Base-by-base conservation (phyloP, 2,888 invertebrate genomes). In the Conus canariensis region DNA sequence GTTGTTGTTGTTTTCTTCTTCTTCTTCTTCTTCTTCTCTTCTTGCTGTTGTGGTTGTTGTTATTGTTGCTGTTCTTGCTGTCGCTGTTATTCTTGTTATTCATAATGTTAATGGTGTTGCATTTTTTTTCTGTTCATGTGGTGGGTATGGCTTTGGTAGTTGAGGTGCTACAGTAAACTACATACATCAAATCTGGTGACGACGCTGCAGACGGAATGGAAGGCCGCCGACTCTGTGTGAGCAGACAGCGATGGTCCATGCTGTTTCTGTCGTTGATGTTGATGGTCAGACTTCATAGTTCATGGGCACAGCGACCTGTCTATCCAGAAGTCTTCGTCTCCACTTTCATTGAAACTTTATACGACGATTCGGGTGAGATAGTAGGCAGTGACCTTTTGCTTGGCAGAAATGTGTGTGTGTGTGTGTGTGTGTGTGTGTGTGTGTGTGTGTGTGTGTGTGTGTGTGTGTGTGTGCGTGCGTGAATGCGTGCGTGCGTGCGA, bases 311-410 rank as follows among this genome's bases (percentile, higher is more conserved):
- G 89, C 45, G 56, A 9, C 30, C 80, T 22, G 22, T 82, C 83
- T 64, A 25, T 77, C 30, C 88, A 1, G 83, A 83, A 5, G 67
- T n/a, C n/a, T 88, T 67, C 67, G 64, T 45, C 83, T 19, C 77
- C 58, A 59, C 88, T 14, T 86, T 74, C 87, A 90, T 90, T 58
- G 82, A 58, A 9, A 87, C 87, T 14, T 67, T 89, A 9, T 85
- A 87, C 67, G 90, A 90, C 60, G 87, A 90, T 25, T 89, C 82
- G 9, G 90, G 90, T 90, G 80, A 83, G 85, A 14, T 2, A 30
- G n/a, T 45, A 74, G n/a, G 19, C 19, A n/a, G 74, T 82, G 64
- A 14, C 16, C 64, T 82, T 30, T 25, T 2, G 8, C 30, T 45
- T 25, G 10, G 25, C 10, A 6, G n/a, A 6, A 25, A 12, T 82